These are phyloP conservation scores for Eupithecia pulchellata DNA, from an alignment of 2,888 invertebrate species.

Conservation along the genomic window DNA sequence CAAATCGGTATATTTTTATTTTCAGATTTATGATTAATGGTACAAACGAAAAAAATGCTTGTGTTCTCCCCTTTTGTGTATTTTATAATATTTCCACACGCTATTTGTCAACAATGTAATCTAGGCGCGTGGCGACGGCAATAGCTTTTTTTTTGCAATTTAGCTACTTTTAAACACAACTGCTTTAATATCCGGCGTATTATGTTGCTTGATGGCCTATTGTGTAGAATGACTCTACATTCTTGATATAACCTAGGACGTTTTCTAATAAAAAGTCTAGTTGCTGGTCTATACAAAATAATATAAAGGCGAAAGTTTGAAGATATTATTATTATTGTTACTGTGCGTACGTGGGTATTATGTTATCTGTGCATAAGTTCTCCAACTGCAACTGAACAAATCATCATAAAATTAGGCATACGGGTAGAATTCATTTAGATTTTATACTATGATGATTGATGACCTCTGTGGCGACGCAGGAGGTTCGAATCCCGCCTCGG, in stretches of 20 bases:
- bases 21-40: background rate
- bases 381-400: background rate
- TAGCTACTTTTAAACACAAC: conserved; percentile 50
- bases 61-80: background rate
- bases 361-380: no score
- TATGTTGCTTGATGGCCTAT: conserved; percentile 36
- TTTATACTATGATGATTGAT: no score
- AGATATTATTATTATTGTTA: background rate
- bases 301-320: background rate
- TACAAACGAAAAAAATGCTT: background rate
- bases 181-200: conserved; percentile 56
- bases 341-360: no score
- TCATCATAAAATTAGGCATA: no score
- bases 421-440: no score
- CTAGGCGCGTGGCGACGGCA: conserved; percentile 40
- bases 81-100: conserved; percentile 5
- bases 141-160: conserved; percentile 48
- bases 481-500: no score
- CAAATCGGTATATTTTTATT: no score
- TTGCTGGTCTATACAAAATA: background rate
- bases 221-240: conserved; percentile 24
- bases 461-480: no score
- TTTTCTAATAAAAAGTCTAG: background rate
- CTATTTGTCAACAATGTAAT: conserved; percentile 17
- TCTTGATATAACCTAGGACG: conserved; percentile 9